A percentile compares a stretch with the other conserved stretches of the same genome.
phyloP scores from a whole-genome alignment of 2,113 vertebrate species.

The Sclerurus mexicanus region DNA sequence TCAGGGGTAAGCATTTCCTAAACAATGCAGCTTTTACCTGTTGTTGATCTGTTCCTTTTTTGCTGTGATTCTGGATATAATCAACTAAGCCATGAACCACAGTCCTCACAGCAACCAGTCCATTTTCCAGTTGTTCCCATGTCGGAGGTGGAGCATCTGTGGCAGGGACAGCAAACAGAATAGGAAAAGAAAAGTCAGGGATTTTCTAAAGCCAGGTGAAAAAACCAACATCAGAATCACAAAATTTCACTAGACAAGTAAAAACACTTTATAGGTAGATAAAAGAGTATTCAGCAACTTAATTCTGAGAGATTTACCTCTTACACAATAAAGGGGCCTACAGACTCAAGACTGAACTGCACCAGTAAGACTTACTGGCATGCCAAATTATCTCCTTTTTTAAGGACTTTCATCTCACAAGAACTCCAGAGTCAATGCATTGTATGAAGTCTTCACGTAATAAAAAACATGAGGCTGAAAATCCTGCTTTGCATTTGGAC shows the following conservation, averaged over 20 bases:
- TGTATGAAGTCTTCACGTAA: neutral
- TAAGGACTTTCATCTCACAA: neutral
- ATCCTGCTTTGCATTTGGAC: neutral
- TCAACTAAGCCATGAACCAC: slow-evolving; percentile 97
- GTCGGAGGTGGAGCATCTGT: slow-evolving; percentile 94
- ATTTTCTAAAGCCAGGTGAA: neutral
- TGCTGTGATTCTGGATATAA: slow-evolving; percentile 99
- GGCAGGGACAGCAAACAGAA: neutral
- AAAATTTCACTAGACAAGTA: neutral
- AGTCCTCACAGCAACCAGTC: slow-evolving; percentile 95
- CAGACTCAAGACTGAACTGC: neutral
- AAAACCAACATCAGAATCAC: neutral
- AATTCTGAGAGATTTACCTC: neutral
- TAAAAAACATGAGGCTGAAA: neutral
- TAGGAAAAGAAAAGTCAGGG: neutral
- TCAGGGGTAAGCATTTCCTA: neutral
- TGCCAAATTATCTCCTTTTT: neutral
- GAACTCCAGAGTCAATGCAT: neutral
- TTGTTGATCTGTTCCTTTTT: slow-evolving; percentile 96
- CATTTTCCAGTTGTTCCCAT: slow-evolving; percentile 97
- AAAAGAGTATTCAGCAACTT: neutral
- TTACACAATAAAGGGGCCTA: neutral
- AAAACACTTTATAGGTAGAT: neutral
- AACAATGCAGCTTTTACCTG: slow-evolving; percentile 76
- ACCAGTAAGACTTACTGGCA: neutral